These are phyloP conservation scores for Rhynchotus rufescens DNA, from an alignment of 2,797 vertebrate species.

Conservation along the genomic window DNA sequence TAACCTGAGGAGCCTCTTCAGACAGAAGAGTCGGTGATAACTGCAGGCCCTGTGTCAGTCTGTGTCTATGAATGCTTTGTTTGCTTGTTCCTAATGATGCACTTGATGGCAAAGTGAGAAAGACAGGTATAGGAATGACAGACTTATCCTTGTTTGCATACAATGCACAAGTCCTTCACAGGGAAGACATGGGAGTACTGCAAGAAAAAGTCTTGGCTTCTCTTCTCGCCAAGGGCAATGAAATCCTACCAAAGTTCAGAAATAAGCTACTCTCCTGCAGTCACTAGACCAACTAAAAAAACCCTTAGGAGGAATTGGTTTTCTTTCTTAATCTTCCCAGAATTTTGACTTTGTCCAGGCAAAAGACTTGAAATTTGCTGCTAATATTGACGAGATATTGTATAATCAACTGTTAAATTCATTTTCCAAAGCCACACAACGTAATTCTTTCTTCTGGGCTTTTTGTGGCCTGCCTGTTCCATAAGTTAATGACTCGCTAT, in stretches of 20 bases:
- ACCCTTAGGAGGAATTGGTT: neutral
- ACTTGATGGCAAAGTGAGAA: neutral
- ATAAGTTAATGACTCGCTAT: neutral
- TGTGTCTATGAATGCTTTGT: neutral
- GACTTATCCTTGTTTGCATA: neutral
- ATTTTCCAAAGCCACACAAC: neutral
- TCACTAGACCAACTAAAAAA: neutral
- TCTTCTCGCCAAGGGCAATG: neutral
- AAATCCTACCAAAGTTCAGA: neutral
- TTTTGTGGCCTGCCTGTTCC: neutral
- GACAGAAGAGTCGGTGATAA: neutral
- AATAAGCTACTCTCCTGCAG: neutral
- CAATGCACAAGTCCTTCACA: neutral
- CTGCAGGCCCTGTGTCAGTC: fast-evolving
- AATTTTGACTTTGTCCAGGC: neutral
- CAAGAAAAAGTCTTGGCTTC: neutral
- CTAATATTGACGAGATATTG: neutral
- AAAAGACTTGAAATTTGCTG: neutral
- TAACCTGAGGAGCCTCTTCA: neutral
- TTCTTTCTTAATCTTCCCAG: neutral
- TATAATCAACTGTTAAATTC: neutral
- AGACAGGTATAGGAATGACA: neutral
- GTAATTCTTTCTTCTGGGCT: neutral
- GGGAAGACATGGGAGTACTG: neutral
- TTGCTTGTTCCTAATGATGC: neutral